phyloP scores from a whole-genome alignment of 2,113 vertebrate genomes.

The Protobothrops flavoviridis region DNA sequence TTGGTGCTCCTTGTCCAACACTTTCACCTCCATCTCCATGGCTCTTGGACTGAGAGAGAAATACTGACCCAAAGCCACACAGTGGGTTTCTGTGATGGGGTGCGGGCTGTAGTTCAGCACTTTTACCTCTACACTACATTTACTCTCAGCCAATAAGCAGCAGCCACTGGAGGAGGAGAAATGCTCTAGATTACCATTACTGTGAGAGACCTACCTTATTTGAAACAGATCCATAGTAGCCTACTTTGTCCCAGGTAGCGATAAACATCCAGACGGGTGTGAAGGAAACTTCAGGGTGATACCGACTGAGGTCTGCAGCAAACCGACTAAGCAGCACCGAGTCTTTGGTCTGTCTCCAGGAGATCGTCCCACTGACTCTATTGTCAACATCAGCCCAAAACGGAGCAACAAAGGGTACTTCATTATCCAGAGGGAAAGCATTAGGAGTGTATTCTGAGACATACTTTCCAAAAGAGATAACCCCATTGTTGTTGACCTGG shows the following conservation, averaged over 20 bases:
- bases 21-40: background rate
- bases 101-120: background rate
- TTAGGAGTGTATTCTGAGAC: background rate
- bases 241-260: conserved; percentile 65
- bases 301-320: conserved; percentile 58
- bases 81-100: background rate
- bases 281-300: conserved; percentile 51
- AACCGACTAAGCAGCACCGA: conserved; percentile 51
- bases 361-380: conserved; percentile 24
- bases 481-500: conserved; percentile 67
- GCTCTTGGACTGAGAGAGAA: background rate
- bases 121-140: background rate
- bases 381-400: conserved; percentile 67
- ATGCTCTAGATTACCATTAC: background rate
- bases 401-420: conserved; percentile 50
- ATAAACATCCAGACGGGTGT: conserved; percentile 50
- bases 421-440: conserved; percentile 34
- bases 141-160: background rate
- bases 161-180: background rate
- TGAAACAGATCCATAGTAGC: conserved; percentile 40
- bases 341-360: conserved; percentile 45
- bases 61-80: background rate
- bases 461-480: conserved; percentile 52
- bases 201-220: background rate
- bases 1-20: background rate